Percentiles rank a stretch among this genome's conserved stretches.
phyloP scores from a whole-genome alignment of 2,113 vertebrate species.

The Trochalopteron elliotii region DNA sequence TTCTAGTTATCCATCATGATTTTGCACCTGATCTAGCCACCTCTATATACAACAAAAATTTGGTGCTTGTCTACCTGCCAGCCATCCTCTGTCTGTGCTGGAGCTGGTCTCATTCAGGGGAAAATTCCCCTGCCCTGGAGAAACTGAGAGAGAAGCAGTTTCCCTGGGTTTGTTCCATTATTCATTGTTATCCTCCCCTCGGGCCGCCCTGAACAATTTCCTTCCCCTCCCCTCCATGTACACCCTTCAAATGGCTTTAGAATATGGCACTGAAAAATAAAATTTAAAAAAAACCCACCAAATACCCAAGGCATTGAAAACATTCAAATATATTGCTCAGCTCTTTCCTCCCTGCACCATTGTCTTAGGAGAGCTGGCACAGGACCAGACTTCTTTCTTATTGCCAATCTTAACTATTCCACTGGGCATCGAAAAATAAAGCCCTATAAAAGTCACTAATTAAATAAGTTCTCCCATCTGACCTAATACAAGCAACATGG shows the following conservation, averaged over 20 bases:
- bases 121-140: not conserved
- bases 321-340: conserved; percentile 41
- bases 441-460: conserved; percentile 65
- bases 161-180: not conserved
- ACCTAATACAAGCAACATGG: conserved; percentile 57
- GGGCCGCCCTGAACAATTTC: conserved; percentile 1
- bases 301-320: conserved; percentile 44
- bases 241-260: conserved; percentile 35
- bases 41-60: not conserved
- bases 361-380: conserved; percentile 47
- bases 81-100: not conserved
- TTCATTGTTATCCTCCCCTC: conserved; percentile 17
- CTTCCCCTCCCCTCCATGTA: conserved; percentile 5
- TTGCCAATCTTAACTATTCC: conserved; percentile 60
- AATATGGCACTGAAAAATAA: conserved; percentile 17
- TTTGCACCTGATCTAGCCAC: not conserved
- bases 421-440: conserved; percentile 59
- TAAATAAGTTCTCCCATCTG: conserved; percentile 66
- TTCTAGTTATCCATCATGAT: not conserved
- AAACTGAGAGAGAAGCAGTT: not conserved
- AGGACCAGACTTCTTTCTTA: conserved; percentile 47
- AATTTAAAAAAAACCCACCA: not conserved
- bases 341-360: conserved; percentile 24
- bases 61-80: not conserved
- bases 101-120: not conserved